Conservation (phyloP, 2,113 vertebrate genomes). For the Dromaius novaehollandiae region DNA sequence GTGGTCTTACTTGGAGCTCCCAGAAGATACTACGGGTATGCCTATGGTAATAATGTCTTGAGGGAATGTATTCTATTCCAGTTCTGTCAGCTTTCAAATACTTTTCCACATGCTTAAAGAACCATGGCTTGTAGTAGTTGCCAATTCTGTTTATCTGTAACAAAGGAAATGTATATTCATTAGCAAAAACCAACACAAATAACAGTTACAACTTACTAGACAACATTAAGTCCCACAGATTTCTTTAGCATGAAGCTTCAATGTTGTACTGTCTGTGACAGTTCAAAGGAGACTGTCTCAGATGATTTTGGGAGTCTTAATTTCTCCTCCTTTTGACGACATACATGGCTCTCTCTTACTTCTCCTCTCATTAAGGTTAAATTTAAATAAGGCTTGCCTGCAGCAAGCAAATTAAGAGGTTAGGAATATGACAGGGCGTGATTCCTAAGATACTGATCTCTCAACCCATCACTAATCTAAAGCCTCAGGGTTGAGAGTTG, state of each 20-base stretch:
- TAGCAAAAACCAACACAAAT: background rate
- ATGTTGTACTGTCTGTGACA: background rate
- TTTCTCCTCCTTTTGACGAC: background rate
- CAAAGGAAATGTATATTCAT: background rate
- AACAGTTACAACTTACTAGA: background rate
- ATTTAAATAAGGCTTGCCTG: background rate
- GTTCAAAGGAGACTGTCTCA: background rate
- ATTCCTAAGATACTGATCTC: background rate
- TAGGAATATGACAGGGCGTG: background rate
- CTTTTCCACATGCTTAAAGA: slow-evolving; percentile 94
- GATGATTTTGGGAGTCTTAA: background rate
- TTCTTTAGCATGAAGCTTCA: background rate
- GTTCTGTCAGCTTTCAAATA: slow-evolving; percentile 79
- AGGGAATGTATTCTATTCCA: slow-evolving; percentile 91
- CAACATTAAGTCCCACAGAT: background rate
- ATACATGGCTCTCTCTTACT: background rate
- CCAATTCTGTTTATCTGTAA: slow-evolving; percentile 92
- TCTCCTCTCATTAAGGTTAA: background rate
- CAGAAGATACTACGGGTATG: slow-evolving; percentile 99
- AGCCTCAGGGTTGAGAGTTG: background rate
- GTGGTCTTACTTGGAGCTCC: slow-evolving; percentile 90
- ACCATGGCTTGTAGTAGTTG: slow-evolving; percentile 95
- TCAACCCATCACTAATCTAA: background rate
- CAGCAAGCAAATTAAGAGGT: background rate
- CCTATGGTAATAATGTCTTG: slow-evolving; percentile 96